These are phyloP conservation scores for Cardinalis cardinalis DNA, from an alignment of 2,113 vertebrate genomes.

Conservation along the genomic window DNA sequence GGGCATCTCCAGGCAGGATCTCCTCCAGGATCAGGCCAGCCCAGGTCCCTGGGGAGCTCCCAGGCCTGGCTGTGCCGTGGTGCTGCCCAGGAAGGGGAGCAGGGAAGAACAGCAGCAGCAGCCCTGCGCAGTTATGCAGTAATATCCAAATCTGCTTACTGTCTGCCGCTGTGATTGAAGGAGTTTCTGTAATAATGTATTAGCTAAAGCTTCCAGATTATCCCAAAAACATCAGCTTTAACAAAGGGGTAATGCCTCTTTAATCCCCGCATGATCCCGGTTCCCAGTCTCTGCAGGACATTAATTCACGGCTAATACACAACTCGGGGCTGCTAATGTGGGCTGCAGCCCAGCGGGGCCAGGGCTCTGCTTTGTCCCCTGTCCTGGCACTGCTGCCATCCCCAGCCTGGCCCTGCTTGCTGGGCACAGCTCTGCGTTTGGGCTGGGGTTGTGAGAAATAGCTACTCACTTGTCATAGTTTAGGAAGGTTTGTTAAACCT, in stretches of 20 bases:
- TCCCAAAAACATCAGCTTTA: slow-evolving; percentile 73
- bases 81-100: neutral
- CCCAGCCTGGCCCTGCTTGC: neutral
- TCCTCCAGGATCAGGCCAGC: neutral
- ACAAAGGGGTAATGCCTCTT: slow-evolving; percentile 74
- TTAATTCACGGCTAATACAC: slow-evolving; percentile 71
- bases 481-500: too few species aligned
- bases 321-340: slow-evolving; percentile 24
- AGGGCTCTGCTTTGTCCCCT: neutral
- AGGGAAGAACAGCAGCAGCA: slow-evolving; percentile 4
- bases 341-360: neutral
- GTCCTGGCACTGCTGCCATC: neutral
- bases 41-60: neutral
- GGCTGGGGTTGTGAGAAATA: neutral
- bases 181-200: slow-evolving; percentile 73
- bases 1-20: neutral
- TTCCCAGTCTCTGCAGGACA: slow-evolving; percentile 65
- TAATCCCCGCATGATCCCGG: slow-evolving; percentile 67
- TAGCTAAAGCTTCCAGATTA: slow-evolving; percentile 74
- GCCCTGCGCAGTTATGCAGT: slow-evolving; percentile 6
- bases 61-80: neutral
- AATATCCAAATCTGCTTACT: slow-evolving; percentile 73
- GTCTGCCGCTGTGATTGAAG: slow-evolving; percentile 68
- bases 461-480: too few species aligned
- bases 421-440: neutral